Conservation (phyloP, 2,888 invertebrate genomes). For the Ethmia dodecea region DNA sequence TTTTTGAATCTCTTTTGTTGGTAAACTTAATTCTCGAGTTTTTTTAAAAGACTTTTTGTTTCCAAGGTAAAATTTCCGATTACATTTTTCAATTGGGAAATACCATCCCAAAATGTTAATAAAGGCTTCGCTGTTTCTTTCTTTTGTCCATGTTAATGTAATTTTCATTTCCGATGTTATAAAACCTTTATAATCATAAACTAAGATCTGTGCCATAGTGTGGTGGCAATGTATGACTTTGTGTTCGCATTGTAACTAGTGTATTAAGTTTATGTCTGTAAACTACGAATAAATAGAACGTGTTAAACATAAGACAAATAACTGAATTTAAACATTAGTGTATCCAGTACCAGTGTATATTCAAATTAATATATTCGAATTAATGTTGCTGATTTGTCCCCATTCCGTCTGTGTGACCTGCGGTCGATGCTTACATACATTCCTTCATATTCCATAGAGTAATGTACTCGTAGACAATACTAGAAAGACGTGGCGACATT, state of each 20-base stretch:
- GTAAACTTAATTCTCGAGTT: conserved; percentile 45
- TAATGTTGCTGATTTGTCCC: conserved; percentile 26
- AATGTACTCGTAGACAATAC: conserved; percentile 29
- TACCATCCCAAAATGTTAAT: not conserved
- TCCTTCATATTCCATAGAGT: conserved; percentile 40
- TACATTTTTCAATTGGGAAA: not conserved
- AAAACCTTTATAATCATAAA: conserved; percentile 46
- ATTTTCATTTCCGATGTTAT: conserved; percentile 29
- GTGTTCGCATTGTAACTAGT: conserved; percentile 62
- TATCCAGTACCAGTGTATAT: conserved; percentile 36
- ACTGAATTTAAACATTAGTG: conserved; percentile 34
- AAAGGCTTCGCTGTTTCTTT: conserved; percentile 10
- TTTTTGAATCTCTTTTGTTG: conserved; percentile 69
- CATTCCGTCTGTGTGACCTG: conserved; percentile 29
- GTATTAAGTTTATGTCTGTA: conserved; percentile 63
- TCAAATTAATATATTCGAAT: conserved; percentile 18
- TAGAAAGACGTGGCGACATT: conserved; percentile 54
- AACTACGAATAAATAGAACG: conserved; percentile 59
- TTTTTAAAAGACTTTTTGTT: conserved; percentile 21
- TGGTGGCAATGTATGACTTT: conserved; percentile 64
- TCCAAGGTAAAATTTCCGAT: not conserved
- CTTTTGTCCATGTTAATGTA: conserved; percentile 21
- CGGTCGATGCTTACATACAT: conserved; percentile 46
- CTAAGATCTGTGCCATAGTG: conserved; percentile 74
- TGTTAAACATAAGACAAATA: conserved; percentile 51